Evolutionary conservation across 1,140 invertebrate genomes (phyloP), one percentile per base, ranked within the genome.

Genomic region (Eupeodes corollae): DNA sequence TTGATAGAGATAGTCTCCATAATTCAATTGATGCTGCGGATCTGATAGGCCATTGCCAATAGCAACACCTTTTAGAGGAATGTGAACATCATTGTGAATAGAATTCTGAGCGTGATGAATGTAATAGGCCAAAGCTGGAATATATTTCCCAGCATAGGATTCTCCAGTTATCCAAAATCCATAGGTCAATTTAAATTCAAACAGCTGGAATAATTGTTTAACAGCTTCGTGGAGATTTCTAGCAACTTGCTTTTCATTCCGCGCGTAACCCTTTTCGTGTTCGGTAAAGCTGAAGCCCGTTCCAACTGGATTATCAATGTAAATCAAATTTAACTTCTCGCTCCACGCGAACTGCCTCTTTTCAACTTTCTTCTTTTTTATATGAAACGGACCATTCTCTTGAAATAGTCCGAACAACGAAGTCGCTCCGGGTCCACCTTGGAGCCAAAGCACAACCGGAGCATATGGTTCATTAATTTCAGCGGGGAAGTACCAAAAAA

Each of bases 401-500:
- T 76, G 73, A 54, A 92, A 91, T 1, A 92, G 66, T 0, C 86
- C 88, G 58, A 80, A 86, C 19, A 92, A 62, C 0, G 86, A 88
- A 1, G 83, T 78, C 6, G 80, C 78, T 0, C 89, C 89, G 1
- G 89, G 90, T 9, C 85, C 79, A 5, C 82, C 89, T 72, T 92
- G 87, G 1, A 92, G 74, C 89, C 89, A 93, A 13, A 92, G 63
- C 13, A 91, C 69, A 50, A 91, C 76, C 1, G 88, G 87, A 2
- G 80, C 81, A 44, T 57, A 56, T 1, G 67, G 56, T 1, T 66
- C 52, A 30, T 68, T 59, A 9, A 67, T 58, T 41, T 74, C 63
- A 0, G 86, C 80, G 1, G 86, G 87, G 61, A 91, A 91, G 56
- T 87, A 91, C 88, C 88, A 91, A 66, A 91, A 91, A 70, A 88